A percentile compares a stretch with the other conserved stretches of the same genome.
phyloP scores from a whole-genome alignment of 64 coral and sea anemone species.

The Montipora foliosa region DNA sequence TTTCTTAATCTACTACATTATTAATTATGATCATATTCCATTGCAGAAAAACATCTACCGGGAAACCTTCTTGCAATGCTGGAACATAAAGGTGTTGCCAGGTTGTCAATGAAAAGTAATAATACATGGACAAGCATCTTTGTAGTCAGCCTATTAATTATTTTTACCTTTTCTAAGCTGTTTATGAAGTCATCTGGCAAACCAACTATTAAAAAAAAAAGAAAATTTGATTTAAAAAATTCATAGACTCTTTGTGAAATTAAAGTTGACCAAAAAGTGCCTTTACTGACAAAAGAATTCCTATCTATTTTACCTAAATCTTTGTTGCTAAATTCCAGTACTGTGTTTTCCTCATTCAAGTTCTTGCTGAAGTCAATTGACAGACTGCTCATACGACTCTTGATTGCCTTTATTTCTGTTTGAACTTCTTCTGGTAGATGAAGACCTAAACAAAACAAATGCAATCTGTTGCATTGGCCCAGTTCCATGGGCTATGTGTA shows the following conservation, averaged over 20 bases:
- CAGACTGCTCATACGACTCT: constrained; percentile 88
- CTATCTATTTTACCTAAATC: constrained; percentile 65
- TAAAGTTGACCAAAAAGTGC: no score
- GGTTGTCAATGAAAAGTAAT: no score
- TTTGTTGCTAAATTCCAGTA: constrained; percentile 75
- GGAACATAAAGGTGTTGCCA: no score
- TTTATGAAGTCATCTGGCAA: constrained; percentile 89
- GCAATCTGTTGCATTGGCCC: background rate
- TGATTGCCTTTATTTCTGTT: constrained; percentile 91
- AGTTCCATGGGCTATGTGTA: background rate
- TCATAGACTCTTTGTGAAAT: no score
- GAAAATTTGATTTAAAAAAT: background rate
- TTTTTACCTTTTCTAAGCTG: constrained; percentile 86
- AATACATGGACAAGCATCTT: no score
- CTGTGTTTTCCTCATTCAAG: constrained; percentile 98
- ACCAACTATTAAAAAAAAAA: constrained; percentile 63
- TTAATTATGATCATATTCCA: no score
- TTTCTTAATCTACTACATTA: no score
- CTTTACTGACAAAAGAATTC: no score
- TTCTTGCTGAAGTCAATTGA: constrained; percentile 94
- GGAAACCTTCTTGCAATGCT: no score
- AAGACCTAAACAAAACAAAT: constrained; percentile 64
- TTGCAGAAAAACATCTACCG: no score
- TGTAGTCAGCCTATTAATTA: no score
- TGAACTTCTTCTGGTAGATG: constrained; percentile 80